Evolutionary conservation across 2,113 vertebrate genomes (phyloP), one percentile per base, ranked within the genome.

Genomic region (Clinocottus analis): DNA sequence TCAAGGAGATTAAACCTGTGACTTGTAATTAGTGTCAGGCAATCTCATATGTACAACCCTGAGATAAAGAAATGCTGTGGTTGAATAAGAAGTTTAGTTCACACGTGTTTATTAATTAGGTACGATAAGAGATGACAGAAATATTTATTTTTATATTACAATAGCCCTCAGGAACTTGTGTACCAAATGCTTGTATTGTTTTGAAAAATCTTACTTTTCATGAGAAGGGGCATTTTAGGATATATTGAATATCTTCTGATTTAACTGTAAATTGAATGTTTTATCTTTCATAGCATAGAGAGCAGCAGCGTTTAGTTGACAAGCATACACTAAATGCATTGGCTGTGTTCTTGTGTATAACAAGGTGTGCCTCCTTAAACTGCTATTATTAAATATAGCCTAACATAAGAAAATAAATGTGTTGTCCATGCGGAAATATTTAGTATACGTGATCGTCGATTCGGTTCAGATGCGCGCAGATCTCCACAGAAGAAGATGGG

Each of bases 1-100:
- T 69, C 53, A 17, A 19, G 3, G 35, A 62, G 41, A 89, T 80
- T 53, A 72, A 89, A 80, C 75, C 67, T 55, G 35, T 65, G 69
- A 72, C 25, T 79, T 79, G 35, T 31, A 37, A 33, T 62, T 29
- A 75, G 60, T 80, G 49, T 55, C 43, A 66, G 79, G 41, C 37
- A 31, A 67, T 71, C 65, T 55, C n/a, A 81, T 51, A 64, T 33
- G 12, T 1, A 27, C 68, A 64, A 4, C 49, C 25, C 23, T 58
- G 21, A 4, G n/a, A 19, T 19, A 35, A 47, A 39, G 1, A 75
- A 75, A 59, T 25, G 5, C 29, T 45, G 11, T 5, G 9, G 39
- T 63, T 37, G 49, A n/a, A 69, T 41, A 25, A 49, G 55, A 25
- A 31, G 5, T 47, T n/a, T 12, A 13, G 63, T 74, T 67, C 27